Conservation (phyloP, 2,113 vertebrate genomes). For the Beaufortia kweichowensis region DNA sequence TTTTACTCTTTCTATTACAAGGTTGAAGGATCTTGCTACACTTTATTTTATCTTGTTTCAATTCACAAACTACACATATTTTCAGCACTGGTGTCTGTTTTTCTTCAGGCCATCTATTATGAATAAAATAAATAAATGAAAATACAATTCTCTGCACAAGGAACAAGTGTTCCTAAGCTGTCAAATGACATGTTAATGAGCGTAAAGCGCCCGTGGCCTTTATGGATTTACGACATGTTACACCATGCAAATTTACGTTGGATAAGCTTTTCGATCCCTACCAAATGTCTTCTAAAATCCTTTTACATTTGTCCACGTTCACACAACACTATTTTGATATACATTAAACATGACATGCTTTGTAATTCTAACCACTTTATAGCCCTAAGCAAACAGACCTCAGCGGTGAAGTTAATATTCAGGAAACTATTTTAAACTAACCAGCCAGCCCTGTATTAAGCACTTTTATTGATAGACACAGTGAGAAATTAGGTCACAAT, state of each 20-base stretch:
- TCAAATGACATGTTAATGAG: slow-evolving; percentile 39
- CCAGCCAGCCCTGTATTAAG: slow-evolving; percentile 24
- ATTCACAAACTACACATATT: neutral
- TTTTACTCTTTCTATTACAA: slow-evolving; percentile 60
- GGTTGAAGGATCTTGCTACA: slow-evolving; percentile 52
- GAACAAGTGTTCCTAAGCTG: slow-evolving; percentile 23
- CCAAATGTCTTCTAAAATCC: neutral
- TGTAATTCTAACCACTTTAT: neutral
- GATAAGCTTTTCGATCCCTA: neutral
- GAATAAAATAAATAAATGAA: neutral
- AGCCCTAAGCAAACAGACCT: slow-evolving; percentile 9
- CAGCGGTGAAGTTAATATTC: neutral
- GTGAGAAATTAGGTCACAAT: slow-evolving; percentile 32
- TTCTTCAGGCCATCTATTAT: slow-evolving; percentile 12
- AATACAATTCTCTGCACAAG: neutral
- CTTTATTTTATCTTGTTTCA: slow-evolving; percentile 42
- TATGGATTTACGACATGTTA: slow-evolving; percentile 34
- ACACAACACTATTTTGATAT: neutral
- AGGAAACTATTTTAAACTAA: slow-evolving; percentile 27
- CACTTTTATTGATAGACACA: slow-evolving; percentile 11
- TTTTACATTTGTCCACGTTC: neutral
- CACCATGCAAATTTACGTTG: slow-evolving; percentile 22
- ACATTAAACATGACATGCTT: neutral
- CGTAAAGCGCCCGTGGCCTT: slow-evolving; percentile 15
- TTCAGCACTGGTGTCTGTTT: neutral